phyloP scores from a whole-genome alignment of 2,888 invertebrate species.

The Hermodice carunculata region DNA sequence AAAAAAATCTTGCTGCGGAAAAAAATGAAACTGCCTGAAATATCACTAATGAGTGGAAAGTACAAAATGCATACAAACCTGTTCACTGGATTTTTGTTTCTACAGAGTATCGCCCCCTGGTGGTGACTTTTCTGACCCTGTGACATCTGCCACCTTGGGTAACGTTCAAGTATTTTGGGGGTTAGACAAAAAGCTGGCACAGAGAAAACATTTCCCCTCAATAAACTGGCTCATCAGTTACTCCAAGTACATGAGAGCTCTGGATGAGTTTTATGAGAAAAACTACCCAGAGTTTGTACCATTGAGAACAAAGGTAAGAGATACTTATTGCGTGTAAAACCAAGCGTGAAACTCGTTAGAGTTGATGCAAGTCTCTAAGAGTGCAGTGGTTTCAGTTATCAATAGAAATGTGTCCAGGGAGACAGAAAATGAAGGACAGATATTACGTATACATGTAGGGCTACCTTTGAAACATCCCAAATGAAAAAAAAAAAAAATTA shows the following conservation, averaged over 20 bases:
- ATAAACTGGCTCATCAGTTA: conserved; percentile 99
- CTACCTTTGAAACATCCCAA: too few relatives aligned
- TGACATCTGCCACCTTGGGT: conserved; percentile 97
- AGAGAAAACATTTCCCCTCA: conserved; percentile 99
- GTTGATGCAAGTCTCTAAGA: background rate
- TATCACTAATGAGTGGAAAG: too few relatives aligned
- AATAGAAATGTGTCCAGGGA: too few relatives aligned
- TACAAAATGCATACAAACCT: too few relatives aligned
- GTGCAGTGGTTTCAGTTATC: too few relatives aligned
- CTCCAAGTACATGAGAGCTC: conserved; percentile 98
- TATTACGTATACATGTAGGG: too few relatives aligned
- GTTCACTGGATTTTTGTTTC: conserved; percentile 31
- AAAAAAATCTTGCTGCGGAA: too few relatives aligned
- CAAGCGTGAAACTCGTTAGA: background rate
- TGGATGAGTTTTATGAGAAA: conserved; percentile 99
- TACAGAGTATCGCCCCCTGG: conserved; percentile 94
- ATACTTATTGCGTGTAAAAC: background rate
- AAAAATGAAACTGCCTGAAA: too few relatives aligned
- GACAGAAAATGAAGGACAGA: too few relatives aligned
- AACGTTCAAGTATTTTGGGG: conserved; percentile 99
- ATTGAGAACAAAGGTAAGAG: conserved; percentile 88
- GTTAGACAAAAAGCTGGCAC: conserved; percentile 97
- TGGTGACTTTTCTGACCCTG: conserved; percentile 99
- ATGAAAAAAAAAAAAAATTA: too few relatives aligned
- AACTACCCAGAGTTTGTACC: conserved; percentile 97